Base-by-base conservation (phyloP, 2,113 vertebrate species). In the Scomber japonicus region DNA sequence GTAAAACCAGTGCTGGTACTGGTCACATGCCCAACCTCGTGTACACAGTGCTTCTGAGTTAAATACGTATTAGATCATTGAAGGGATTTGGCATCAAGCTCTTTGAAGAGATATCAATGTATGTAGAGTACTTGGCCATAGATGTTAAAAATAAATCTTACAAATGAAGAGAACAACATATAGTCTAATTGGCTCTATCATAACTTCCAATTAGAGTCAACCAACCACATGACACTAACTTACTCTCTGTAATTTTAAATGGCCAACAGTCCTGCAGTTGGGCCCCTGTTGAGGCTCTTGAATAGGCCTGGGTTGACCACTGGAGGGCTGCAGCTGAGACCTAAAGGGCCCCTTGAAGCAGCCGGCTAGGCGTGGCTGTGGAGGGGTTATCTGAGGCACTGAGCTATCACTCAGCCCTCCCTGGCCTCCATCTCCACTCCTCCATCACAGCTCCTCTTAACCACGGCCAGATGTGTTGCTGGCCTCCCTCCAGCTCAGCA, bases 391-490 rank as follows among this genome's bases (percentile, higher is more conserved):
- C 92, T 83, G 59, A 92, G 89, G 89, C 77, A 73, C 78, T 2
- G 53, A 65, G 75, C 74, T 66, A 90, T 90, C 89, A 81, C 79
- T 86, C 74, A 81, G 77, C 67, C 67, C 78, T 89, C 83, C 63
- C 82, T 65, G 66, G 82, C 84, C 80, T 87, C 80, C 81, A 78
- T 82, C 82, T 87, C 85, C 55, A 73, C 79, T 86, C 79, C 79
- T 82, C 74, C 75, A 89, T 88, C 75, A 21, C 61, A 53, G 63
- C 79, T 83, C 79, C 69, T 84, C 80, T 82, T 92, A 93, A 92
- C 78, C 84, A 64, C 5, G 59, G 86, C 84, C 93, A 94, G 93
- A 94, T 94, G 93, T 90, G 83, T 78, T 67, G 79, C 81, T 88
- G 92, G 88, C 86, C 62, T 0, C 62, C n/a, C 46, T 85, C 92